Evolutionary conservation across 2,113 vertebrate genomes (phyloP).

Genomic region (Cygnus atratus): DNA sequence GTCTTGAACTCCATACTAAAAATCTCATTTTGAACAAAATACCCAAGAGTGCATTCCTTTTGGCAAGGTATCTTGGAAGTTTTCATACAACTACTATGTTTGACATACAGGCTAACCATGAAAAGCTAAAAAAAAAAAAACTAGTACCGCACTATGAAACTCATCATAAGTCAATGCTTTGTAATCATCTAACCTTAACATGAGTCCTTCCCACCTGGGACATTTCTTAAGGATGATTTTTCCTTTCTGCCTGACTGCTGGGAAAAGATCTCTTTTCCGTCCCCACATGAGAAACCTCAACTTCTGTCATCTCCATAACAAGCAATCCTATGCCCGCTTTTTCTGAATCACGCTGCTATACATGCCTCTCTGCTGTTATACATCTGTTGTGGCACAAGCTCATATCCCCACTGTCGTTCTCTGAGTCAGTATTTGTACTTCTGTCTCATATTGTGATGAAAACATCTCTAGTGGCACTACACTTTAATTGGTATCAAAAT

Average conservation of each 20-base stretch:
- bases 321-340: not conserved
- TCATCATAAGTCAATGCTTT: not conserved
- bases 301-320: slow-evolving; percentile 12
- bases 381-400: slow-evolving; percentile 69
- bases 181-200: not conserved
- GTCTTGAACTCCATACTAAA: not conserved
- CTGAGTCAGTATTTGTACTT: slow-evolving; percentile 76
- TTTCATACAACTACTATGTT: not conserved
- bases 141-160: not conserved
- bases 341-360: slow-evolving; percentile 67
- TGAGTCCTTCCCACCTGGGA: not conserved
- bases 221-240: not conserved
- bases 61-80: not conserved
- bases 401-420: slow-evolving; percentile 63
- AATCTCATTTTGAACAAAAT: not conserved
- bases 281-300: slow-evolving; percentile 21
- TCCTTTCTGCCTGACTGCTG: not conserved
- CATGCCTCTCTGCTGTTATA: slow-evolving; percentile 56
- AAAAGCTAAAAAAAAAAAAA: not conserved
- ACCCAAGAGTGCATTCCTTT: not conserved
- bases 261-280: slow-evolving; percentile 3
- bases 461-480: slow-evolving; percentile 68
- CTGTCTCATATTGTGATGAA: slow-evolving; percentile 66
- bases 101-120: not conserved
- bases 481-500: slow-evolving; percentile 75